Evolutionary conservation across 2,888 invertebrate species (phyloP).

Genomic region (Podabrus alpinus): DNA sequence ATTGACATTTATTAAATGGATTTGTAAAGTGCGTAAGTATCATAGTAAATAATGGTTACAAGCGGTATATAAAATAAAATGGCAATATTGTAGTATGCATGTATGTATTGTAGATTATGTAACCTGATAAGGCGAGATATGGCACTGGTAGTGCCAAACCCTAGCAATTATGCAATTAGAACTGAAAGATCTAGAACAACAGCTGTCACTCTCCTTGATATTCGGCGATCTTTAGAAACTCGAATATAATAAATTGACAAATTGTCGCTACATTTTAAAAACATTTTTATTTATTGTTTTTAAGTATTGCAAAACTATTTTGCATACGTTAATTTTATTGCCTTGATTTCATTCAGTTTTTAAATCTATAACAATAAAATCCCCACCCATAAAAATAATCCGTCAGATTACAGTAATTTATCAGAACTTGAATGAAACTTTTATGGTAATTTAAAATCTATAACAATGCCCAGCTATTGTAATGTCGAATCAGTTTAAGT

Average conservation of each 20-base stretch:
- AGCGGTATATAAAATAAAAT: conserved; percentile 4
- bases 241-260: not conserved
- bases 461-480: too few species aligned
- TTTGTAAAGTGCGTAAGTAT: not conserved
- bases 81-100: not conserved
- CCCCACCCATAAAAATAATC: not conserved
- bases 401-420: not conserved
- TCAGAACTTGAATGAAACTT: not conserved
- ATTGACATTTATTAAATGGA: not conserved
- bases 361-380: not conserved
- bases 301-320: not conserved
- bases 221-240: conserved; percentile 7
- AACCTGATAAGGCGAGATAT: conserved; percentile 24
- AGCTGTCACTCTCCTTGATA: conserved; percentile 9
- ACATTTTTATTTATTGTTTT: conserved; percentile 2
- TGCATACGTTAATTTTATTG: not conserved
- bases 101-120: conserved; percentile 15
- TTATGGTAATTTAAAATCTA: not conserved
- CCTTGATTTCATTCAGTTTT: not conserved
- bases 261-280: not conserved
- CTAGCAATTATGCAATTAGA: conserved; percentile 22
- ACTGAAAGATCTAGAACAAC: conserved; percentile 24
- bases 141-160: conserved; percentile 23
- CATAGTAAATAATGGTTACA: not conserved
- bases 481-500: too few species aligned